Evolutionary conservation across 2,113 vertebrate species (phyloP).

Genomic region (Atlantisia rogersi): DNA sequence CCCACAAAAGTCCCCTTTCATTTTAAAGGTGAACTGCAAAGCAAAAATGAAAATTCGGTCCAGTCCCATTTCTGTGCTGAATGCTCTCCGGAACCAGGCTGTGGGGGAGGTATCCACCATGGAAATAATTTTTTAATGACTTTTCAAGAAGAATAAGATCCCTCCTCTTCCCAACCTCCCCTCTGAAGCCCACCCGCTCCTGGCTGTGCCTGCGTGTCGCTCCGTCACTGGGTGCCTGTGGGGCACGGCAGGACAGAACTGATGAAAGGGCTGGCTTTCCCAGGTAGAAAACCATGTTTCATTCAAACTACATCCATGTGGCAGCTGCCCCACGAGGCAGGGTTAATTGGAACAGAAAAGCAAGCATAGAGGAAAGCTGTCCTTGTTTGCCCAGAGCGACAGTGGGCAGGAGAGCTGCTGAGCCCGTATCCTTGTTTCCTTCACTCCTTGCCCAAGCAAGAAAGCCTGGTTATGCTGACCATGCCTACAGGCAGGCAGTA

Average conservation of each 20-base stretch:
- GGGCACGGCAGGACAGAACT: neutral
- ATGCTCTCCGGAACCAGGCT: neutral
- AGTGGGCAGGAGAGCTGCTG: neutral
- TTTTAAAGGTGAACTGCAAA: slow-evolving; percentile 57
- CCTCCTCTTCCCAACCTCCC: neutral
- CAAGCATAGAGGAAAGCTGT: accelerated
- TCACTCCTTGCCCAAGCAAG: neutral
- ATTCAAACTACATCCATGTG: neutral
- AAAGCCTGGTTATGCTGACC: neutral
- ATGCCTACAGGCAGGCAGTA: neutral
- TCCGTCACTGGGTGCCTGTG: accelerated
- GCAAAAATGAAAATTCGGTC: slow-evolving; percentile 64
- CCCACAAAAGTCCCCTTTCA: slow-evolving; percentile 59
- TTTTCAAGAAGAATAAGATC: neutral
- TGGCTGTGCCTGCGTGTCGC: accelerated
- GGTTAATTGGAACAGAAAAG: neutral
- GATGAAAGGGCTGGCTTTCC: neutral
- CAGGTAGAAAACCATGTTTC: neutral
- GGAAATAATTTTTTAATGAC: neutral
- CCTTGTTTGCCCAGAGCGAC: neutral
- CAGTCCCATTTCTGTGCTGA: neutral
- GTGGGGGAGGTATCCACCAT: neutral
- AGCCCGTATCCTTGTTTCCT: accelerated
- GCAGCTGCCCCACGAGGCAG: neutral
- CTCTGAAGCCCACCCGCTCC: neutral